Percentiles rank a stretch among this genome's conserved stretches.
phyloP scores from a whole-genome alignment of 2,797 vertebrate species.

The Margarornis squamiger region DNA sequence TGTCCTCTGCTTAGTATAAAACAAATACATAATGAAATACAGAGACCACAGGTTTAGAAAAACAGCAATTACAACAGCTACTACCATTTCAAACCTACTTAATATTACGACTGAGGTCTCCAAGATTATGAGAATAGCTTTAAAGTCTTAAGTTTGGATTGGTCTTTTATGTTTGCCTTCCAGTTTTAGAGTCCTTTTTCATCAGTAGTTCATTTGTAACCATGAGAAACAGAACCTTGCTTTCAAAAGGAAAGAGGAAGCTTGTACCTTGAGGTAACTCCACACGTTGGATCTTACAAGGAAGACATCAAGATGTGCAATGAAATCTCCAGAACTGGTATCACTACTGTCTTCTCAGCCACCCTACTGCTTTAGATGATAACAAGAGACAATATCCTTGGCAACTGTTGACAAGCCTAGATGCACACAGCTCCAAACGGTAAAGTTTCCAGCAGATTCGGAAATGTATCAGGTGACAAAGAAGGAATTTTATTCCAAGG shows the following conservation, averaged over 20 bases:
- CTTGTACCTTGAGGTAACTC: neutral
- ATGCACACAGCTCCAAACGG: neutral
- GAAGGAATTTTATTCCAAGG: neutral
- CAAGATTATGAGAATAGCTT: neutral
- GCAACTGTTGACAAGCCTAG: neutral
- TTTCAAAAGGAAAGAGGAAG: neutral
- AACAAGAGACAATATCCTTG: neutral
- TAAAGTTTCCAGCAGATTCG: neutral
- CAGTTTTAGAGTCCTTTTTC: neutral
- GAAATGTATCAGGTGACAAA: neutral
- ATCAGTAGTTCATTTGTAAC: neutral
- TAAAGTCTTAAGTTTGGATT: neutral
- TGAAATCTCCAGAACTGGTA: neutral
- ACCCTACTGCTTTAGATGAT: neutral
- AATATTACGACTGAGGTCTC: neutral
- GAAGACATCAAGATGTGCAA: neutral
- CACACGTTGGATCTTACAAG: neutral
- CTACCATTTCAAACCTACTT: neutral
- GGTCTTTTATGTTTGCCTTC: neutral
- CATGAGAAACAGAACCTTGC: neutral
- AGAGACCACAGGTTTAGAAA: neutral
- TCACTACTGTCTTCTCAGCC: neutral
- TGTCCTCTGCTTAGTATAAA: neutral
- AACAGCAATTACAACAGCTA: neutral
- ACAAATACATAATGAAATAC: neutral